These are phyloP conservation scores for Trypoxylon attenuatum DNA, from an alignment of 2,888 invertebrate genomes.

Conservation along the genomic window DNA sequence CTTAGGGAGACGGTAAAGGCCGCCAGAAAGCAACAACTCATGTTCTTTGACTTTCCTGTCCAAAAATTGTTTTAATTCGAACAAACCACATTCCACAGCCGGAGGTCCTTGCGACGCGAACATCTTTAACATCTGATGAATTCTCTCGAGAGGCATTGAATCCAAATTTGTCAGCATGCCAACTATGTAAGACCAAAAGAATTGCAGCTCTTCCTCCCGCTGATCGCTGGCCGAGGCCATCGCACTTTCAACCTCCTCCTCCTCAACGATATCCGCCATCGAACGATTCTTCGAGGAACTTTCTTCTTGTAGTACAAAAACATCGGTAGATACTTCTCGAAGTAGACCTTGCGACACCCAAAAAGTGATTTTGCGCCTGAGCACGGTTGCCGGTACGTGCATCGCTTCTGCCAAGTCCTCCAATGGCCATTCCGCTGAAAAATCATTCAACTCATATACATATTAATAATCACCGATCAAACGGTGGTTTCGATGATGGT, in stretches of 20 bases:
- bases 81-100: slow-evolving; percentile 90
- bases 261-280: slow-evolving; percentile 82
- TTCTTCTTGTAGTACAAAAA: slow-evolving; percentile 84
- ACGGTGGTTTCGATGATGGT: too few relatives aligned
- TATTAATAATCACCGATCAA: not conserved
- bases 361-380: slow-evolving; percentile 91
- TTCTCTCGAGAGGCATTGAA: slow-evolving; percentile 91
- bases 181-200: slow-evolving; percentile 97
- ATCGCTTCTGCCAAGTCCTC: slow-evolving; percentile 90
- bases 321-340: slow-evolving; percentile 84
- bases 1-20: slow-evolving; percentile 92
- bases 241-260: slow-evolving; percentile 94
- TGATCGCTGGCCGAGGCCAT: slow-evolving; percentile 97
- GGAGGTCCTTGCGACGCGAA: slow-evolving; percentile 95
- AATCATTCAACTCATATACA: not conserved
- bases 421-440: slow-evolving; percentile 86
- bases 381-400: slow-evolving; percentile 89
- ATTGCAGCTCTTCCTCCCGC: slow-evolving; percentile 93
- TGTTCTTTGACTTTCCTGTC: slow-evolving; percentile 95
- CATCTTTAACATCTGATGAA: slow-evolving; percentile 97
- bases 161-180: slow-evolving; percentile 98
- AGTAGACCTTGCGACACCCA: slow-evolving; percentile 96
- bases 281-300: slow-evolving; percentile 77
- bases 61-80: slow-evolving; percentile 91
- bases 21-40: slow-evolving; percentile 88